These are phyloP conservation scores for Dyspetes luteomarginatus DNA, from an alignment of 2,888 invertebrate genomes.

Conservation along the genomic window DNA sequence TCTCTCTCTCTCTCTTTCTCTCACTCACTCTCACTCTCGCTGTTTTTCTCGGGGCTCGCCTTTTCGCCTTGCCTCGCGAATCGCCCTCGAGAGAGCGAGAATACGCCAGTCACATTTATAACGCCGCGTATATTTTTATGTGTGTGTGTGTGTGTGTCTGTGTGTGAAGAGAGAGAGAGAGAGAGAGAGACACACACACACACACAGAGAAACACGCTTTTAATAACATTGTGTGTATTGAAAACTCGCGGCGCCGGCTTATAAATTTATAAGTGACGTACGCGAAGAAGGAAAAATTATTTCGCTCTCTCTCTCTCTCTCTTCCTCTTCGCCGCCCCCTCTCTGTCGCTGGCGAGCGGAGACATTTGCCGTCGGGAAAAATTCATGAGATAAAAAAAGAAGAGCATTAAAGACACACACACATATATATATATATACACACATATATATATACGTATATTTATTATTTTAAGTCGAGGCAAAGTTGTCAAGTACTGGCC, in stretches of 20 bases:
- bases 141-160: background rate
- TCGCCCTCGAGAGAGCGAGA: constrained; percentile 38
- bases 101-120: constrained; percentile 23
- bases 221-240: constrained; percentile 12
- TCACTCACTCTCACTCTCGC: background rate
- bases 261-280: constrained; percentile 44
- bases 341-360: constrained; percentile 42
- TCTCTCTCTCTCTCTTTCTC: background rate
- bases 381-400: background rate
- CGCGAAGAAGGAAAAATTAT: constrained; percentile 16
- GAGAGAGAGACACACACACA: constrained; percentile 64
- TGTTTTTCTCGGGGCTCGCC: constrained; percentile 37
- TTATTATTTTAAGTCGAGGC: constrained; percentile 69
- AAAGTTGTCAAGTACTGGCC: constrained; percentile 83
- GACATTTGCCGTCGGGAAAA: constrained; percentile 6
- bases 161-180: background rate
- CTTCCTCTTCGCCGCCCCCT: background rate
- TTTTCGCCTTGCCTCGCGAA: constrained; percentile 49
- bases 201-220: constrained; percentile 47
- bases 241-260: constrained; percentile 50
- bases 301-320: constrained; percentile 1
- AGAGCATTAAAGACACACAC: background rate
- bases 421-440: constrained; percentile 6
- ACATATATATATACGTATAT: background rate
- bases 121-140: background rate